These are phyloP conservation scores for Ophion ellenae DNA, from an alignment of 2,888 invertebrate genomes.

Conservation along the genomic window DNA sequence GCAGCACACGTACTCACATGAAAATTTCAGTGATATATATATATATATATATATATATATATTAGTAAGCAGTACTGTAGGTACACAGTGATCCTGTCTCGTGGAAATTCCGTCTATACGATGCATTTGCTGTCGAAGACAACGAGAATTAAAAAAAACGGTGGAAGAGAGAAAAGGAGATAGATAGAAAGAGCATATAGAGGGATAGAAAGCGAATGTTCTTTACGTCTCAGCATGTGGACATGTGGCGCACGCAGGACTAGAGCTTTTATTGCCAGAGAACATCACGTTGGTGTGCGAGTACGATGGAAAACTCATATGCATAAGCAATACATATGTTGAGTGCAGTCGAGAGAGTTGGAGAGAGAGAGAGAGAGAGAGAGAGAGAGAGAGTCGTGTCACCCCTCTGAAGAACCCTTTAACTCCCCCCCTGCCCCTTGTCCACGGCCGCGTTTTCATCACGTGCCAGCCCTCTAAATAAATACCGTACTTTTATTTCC, in stretches of 20 bases:
- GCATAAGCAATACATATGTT: neutral
- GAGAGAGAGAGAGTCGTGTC: constrained; percentile 46
- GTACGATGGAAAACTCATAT: neutral
- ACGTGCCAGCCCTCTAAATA: constrained; percentile 70
- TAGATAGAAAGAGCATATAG: constrained; percentile 3
- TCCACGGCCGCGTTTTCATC: constrained; percentile 66
- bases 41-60: neutral
- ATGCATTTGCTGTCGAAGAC: constrained; percentile 45
- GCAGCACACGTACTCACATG: neutral
- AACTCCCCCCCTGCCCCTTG: constrained; percentile 34
- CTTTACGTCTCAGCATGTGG: constrained; percentile 59
- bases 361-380: constrained; percentile 16
- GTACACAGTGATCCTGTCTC: constrained; percentile 18
- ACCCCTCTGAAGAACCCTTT: constrained; percentile 54
- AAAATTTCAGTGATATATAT: neutral
- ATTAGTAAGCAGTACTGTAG: constrained; percentile 2
- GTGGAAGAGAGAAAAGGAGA: neutral
- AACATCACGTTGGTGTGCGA: constrained; percentile 31
- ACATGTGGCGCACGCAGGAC: constrained; percentile 68
- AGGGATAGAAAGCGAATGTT: constrained; percentile 6
- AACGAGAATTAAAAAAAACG: constrained; percentile 14
- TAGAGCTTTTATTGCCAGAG: constrained; percentile 59
- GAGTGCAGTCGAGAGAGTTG: neutral
- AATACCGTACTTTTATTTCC: constrained; percentile 69
- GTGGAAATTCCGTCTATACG: constrained; percentile 36